Evolutionary conservation across 2,888 invertebrate species (phyloP).

Genomic region (Dicyrtomina minuta): DNA sequence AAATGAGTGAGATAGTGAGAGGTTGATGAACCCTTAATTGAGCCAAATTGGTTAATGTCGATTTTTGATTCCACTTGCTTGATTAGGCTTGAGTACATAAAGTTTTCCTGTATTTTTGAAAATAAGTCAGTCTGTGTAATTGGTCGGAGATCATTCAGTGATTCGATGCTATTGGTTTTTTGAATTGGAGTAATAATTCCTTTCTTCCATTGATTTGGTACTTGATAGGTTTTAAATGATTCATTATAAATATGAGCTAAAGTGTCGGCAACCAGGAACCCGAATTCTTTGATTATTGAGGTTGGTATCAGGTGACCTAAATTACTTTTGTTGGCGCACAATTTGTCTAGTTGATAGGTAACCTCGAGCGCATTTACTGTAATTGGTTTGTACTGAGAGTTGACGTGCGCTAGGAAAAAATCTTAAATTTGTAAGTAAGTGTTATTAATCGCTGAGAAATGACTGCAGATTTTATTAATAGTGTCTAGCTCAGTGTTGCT

Average conservation of each 20-base stretch:
- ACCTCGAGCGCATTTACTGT: no score
- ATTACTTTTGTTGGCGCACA: neutral
- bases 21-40: neutral
- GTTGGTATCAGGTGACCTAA: neutral
- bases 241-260: neutral
- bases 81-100: neutral
- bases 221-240: neutral
- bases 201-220: neutral
- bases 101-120: neutral
- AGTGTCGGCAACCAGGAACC: neutral
- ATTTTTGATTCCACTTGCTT: neutral
- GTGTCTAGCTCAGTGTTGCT: no score
- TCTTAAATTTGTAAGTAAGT: no score
- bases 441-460: no score
- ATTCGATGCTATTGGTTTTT: neutral
- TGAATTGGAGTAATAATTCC: conserved; percentile 4
- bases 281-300: neutral
- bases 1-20: neutral
- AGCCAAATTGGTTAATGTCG: no score
- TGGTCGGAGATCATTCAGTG: neutral
- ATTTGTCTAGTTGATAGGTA: neutral
- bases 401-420: no score
- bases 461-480: no score
- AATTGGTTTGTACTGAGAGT: no score
- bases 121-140: conserved; percentile 4